Conservation (phyloP, 2,797 vertebrate species). For the Phoeniculus purpureus region DNA sequence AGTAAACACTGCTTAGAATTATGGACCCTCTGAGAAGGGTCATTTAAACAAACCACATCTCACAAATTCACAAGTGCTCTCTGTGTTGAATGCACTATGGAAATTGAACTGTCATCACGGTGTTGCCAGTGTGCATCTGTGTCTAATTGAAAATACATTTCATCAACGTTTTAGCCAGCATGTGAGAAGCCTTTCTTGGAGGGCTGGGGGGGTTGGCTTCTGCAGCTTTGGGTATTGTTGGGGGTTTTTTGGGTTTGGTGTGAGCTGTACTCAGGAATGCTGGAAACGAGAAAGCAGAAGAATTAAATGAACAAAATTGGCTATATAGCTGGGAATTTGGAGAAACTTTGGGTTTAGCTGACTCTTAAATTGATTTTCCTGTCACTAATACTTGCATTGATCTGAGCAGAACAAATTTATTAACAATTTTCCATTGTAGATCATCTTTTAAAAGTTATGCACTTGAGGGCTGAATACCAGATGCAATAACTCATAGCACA, state of each 20-base stretch:
- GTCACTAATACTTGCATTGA: not conserved
- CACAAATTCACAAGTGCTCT: slow-evolving; percentile 4
- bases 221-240: not conserved
- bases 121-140: slow-evolving; percentile 21
- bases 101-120: slow-evolving; percentile 26
- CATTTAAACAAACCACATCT: not conserved
- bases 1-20: not conserved
- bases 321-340: not conserved
- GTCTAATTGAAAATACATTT: slow-evolving; percentile 43
- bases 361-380: not conserved
- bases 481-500: slow-evolving; percentile 38
- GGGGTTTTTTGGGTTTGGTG: not conserved
- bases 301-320: not conserved
- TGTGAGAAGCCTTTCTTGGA: not conserved
- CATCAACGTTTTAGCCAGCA: not conserved
- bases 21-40: not conserved
- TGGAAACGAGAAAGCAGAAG: not conserved
- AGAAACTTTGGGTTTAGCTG: not conserved
- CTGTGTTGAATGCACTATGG: not conserved
- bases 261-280: not conserved
- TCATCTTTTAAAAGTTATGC: slow-evolving; percentile 35
- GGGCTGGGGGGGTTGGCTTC: not conserved
- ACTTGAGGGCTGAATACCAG: slow-evolving; percentile 9
- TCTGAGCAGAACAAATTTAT: slow-evolving; percentile 14
- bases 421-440: slow-evolving; percentile 32